Evolutionary conservation across 1,140 invertebrate genomes (phyloP), one percentile per base, ranked within the genome.

Genomic region (Thalassaphorura encarpata): DNA sequence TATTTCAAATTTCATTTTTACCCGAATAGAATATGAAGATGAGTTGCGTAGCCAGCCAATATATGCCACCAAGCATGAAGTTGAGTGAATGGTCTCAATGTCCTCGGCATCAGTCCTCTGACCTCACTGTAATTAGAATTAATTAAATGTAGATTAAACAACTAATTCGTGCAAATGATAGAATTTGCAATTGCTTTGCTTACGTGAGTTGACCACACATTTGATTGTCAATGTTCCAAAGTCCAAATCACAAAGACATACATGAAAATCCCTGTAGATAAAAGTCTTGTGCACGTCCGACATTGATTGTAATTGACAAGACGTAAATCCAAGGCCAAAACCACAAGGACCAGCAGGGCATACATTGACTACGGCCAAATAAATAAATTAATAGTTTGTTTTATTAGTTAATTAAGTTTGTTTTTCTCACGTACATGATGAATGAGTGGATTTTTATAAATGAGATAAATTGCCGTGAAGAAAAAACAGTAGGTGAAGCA

Each of bases 161-260:
- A n/a, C n/a, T n/a, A n/a, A n/a, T n/a, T n/a, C 19, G 6, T 42
- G 21, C 6, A 42, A 42, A 13, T 19, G 6, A 19, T 13, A 6
- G 13, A 5, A 13, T 42, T 6, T 5, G 19, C 8, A 11, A 42
- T 13, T 42, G 6, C 19, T n/a, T 24, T 8, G 24, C 51, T 61
- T 67, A 70, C 70, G 64, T 71, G 19, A 74, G 45, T 47, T 68
- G 58, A 19, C 43, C 52, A 63, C 72, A 74, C 19, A 71, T 68
- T 46, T 67, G 64, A 55, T 73, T 72, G 43, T 74, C 72, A 28
- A 73, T 66, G 42, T 70, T 70, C 72, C 72, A 74, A 11, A 73
- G 43, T 2, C 72, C 43, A 61, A 73, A 71, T 46, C 69, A n/a
- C 72, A 36, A 67, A 57, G 8, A 63, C 62, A 58, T 73, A 74